Base-by-base conservation (phyloP, 1,140 invertebrate species). In the Drosophila nikananu region DNA sequence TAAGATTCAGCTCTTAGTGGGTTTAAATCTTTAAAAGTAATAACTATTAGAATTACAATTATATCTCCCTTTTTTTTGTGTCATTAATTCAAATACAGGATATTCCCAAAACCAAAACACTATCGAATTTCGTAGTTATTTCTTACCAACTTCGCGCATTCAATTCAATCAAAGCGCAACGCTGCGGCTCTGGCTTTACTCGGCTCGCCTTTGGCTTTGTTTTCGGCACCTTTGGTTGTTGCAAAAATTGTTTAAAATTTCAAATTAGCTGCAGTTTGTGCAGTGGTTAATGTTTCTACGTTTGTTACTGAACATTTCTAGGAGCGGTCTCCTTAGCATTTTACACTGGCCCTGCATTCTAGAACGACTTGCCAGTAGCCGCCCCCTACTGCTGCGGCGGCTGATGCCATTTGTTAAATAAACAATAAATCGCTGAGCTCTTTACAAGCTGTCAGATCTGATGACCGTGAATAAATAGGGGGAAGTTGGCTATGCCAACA, bases 111-210 rank as follows among this genome's bases (percentile, higher is more conserved):
- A 13, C 23, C 21, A 35, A 37, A 23, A 17, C 32, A 6, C 19
- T 55, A 37, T 23, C 2, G 9, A 37, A 17, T 23, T 23, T 23
- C 21, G 5, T 7, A 37, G 52, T 17, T 37, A 37, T 55, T 52
- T 63, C 39, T 49, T 59, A 65, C 66, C 32, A 75, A 61, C 77
- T 81, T 80, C 48, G 80, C 83, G 84, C 73, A 87, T 87, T 89
- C 78, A 75, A 89, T 89, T 89, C 86, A 89, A 89, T 89, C 84
- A 89, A 89, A 89, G 84, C 84, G 84, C 86, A 90, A 90, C 86
- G 77, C 71, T 81, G 60, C 55, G 32, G 9, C 52, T 55, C 4
- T 21, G 52, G 32, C 51, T 54, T 19, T 21, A 55, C 60, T 59
- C 30, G 68, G 27, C 70, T 73, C 66, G 83, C 79, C 68, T 82